A percentile compares a stretch with the other conserved stretches of the same genome.
Conservation (phyloP, 2,888 invertebrate species). For the Conus canariensis region DNA sequence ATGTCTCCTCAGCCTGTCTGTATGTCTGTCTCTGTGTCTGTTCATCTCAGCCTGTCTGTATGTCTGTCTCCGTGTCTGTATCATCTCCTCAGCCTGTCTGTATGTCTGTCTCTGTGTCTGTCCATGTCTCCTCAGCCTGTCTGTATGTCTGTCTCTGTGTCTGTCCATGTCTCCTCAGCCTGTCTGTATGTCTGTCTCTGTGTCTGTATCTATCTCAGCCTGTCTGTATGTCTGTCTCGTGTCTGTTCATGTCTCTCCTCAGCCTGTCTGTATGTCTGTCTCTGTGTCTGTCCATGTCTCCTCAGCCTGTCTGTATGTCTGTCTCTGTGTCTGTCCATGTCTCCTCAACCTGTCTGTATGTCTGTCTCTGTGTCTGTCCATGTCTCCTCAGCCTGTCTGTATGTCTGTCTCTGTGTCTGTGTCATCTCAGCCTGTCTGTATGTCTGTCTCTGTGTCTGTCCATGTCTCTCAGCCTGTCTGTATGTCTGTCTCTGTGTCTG, state of each 20-base stretch:
- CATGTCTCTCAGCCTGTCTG: neutral
- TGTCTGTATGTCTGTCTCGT: neutral
- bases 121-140: no score
- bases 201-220: neutral
- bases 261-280: no score
- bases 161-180: no score
- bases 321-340: no score
- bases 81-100: neutral
- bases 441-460: neutral
- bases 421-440: neutral
- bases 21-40: neutral
- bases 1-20: neutral
- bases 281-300: no score
- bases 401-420: constrained; percentile 36
- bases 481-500: neutral
- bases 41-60: neutral
- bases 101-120: neutral
- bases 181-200: no score
- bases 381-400: constrained; percentile 29
- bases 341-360: neutral
- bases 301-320: no score
- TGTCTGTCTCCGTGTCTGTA: neutral
- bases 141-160: neutral
- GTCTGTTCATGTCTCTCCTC: no score
- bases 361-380: constrained; percentile 25